Evolutionary conservation across 2,797 vertebrate genomes (phyloP), one percentile per base, ranked within the genome.

Genomic region (Columba guinea): DNA sequence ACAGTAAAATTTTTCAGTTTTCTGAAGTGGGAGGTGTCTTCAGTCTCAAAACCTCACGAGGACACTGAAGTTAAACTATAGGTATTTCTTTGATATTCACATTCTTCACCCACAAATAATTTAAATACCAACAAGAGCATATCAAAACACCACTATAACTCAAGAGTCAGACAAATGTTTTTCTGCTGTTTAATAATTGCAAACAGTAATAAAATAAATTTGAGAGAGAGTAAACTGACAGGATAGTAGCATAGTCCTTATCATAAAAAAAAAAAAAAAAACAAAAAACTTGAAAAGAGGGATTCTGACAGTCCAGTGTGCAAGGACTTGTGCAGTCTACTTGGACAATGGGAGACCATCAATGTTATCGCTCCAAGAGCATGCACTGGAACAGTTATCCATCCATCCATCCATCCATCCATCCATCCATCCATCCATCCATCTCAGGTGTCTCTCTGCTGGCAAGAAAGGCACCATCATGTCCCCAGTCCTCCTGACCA

Each of bases 321-420:
- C 12, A 75, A 85, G n/a, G 12, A 49, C 67, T 64, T 82, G 6
- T n/a, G 19, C 8, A 17, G 4, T 35, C 14, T 84, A 20, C 12
- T 46, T 30, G 1, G 4, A 34, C 11, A 35, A 35, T 4, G 46
- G 18, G 12, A 58, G 28, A 23, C 39, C 10, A 60, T 3, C 0
- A 4, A 2, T 44, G 22, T 1, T 32, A 8, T 64, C 0, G 1
- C 26, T 76, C 30, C 30, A 63, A 19, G 34, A 73, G 22, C 1
- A 1, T 9, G 10, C 21, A 41, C 22, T 44, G 41, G 41, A 44
- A 44, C 41, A 44, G 41, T 44, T 17, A 37, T 37, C 37, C 37
- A 37, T 37, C 37, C 37, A 37, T 37, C 37, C 37, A 37, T 37
- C 37, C 37, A 37, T 37, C 37, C 37, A 37, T 37, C 37, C 37